These are phyloP conservation scores for Megaceryle maxima DNA, from an alignment of 2,113 vertebrate genomes.

Conservation along the genomic window DNA sequence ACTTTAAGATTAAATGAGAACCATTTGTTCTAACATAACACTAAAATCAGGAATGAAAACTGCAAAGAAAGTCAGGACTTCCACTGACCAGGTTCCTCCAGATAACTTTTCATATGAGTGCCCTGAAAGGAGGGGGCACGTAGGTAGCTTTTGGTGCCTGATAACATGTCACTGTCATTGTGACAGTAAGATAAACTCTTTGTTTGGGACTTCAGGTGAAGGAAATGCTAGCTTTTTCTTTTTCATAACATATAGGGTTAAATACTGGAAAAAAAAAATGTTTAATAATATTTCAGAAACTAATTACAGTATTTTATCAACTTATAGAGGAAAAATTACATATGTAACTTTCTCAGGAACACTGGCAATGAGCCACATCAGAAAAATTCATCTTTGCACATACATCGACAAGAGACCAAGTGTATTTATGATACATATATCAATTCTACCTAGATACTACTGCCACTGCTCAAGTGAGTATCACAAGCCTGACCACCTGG, in stretches of 20 bases:
- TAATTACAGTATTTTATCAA: conserved; percentile 13
- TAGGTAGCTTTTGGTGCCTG: background rate
- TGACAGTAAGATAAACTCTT: background rate
- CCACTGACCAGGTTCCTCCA: background rate
- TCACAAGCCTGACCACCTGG: background rate
- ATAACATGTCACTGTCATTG: background rate
- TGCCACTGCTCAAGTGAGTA: background rate
- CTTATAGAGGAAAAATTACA: background rate
- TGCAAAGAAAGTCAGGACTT: background rate
- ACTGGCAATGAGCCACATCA: conserved; percentile 28
- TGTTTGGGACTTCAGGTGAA: background rate
- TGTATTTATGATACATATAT: background rate
- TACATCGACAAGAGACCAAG: background rate
- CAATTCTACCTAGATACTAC: background rate
- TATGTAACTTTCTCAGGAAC: conserved; percentile 49
- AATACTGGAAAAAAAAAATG: background rate
- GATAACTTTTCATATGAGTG: background rate
- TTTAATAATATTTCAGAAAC: background rate
- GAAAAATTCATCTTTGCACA: conserved; percentile 23
- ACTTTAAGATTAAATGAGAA: background rate
- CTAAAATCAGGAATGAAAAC: background rate
- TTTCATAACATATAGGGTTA: conserved; percentile 17
- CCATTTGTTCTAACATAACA: background rate
- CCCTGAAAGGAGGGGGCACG: background rate
- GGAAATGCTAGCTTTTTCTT: background rate